Base-by-base conservation (phyloP, 2,113 vertebrate species). In the Hemicordylus capensis region DNA sequence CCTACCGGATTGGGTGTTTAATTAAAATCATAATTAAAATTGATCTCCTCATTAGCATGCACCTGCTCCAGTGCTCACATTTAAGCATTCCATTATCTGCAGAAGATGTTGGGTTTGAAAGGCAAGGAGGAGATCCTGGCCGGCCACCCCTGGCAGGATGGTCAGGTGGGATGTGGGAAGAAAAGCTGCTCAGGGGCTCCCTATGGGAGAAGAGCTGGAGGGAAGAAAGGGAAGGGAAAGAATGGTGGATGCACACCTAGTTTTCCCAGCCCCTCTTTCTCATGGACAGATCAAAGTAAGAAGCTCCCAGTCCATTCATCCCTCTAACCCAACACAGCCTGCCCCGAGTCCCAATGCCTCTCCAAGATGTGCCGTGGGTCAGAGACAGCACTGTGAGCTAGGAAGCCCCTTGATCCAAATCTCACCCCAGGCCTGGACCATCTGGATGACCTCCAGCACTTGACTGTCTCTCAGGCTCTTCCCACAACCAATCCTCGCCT, bases 1-100 rank as follows among this genome's bases (percentile, higher is more conserved):
- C 96, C 96, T 97, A 94, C 96, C 74, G 96, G 96, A 97, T 96
- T 89, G 96, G 96, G 96, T 96, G 95, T 97, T 97, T 98, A 98
- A 98, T 97, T 98, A 98, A 97, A 98, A 97, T 97, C 96, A 95
- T 97, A 98, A 98, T 97, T 97, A 97, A 97, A 97, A 97, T 97
- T 97, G 97, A 98, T 98, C 96, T 97, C 96, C 97, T 97, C 96
- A 97, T 97, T 96, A 97, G 93, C 96, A 97, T 97, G 96, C 97
- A 98, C 97, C 97, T 98, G 97, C 96, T 97, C 95, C 96, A 93
- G 95, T 89, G 92, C 93, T 96, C 89, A 78, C 92, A 93, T 94
- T 95, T 94, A 94, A 90, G 95, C 82, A 92, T 95, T 95, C 95
- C 93, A 96, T 97, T 97, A 96, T 87, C 84, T 89, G 86, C 92